Percentiles rank a stretch among this genome's conserved stretches.
phyloP scores from a whole-genome alignment of 2,113 vertebrate genomes.

The Enhydra lutris region DNA sequence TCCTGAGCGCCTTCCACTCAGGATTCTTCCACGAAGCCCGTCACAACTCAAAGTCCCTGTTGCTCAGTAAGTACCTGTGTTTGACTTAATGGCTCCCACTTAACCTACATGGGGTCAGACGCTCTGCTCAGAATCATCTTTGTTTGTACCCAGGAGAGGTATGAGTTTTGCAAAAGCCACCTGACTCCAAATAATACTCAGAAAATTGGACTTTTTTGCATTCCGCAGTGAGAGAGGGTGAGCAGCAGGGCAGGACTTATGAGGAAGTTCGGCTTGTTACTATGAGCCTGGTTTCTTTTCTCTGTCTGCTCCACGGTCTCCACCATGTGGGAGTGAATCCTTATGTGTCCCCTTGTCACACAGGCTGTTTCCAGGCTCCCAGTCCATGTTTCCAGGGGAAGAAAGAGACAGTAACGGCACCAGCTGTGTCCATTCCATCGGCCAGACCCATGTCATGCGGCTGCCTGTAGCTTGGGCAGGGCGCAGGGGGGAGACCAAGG shows the following conservation, averaged over 20 bases:
- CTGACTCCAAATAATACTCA: not conserved
- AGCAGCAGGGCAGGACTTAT: rapidly evolving
- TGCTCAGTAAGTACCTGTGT: not conserved
- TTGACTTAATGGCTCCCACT: not conserved
- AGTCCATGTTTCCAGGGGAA: not conserved
- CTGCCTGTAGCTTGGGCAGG: not conserved
- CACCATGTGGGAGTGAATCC: not conserved
- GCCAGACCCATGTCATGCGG: not conserved
- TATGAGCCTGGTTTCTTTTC: too few relatives aligned
- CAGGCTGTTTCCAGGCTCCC: not conserved
- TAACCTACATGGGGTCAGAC: not conserved
- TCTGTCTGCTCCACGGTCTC: rapidly evolving
- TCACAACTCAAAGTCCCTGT: not conserved
- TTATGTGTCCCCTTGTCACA: not conserved
- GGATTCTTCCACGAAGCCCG: not conserved
- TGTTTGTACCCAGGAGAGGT: not conserved
- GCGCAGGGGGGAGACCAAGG: not conserved
- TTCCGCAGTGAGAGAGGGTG: too few relatives aligned
- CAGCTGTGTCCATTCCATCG: rapidly evolving
- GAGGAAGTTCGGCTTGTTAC: not conserved
- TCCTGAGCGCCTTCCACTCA: rapidly evolving
- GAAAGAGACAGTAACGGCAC: not conserved
- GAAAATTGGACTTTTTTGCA: not conserved
- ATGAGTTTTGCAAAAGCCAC: not conserved
- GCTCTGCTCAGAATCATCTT: not conserved